A percentile compares a stretch with the other conserved stretches of the same genome.
Evolutionary conservation across 1,140 invertebrate genomes (phyloP).

Genomic region (Chelonus insularis): DNA sequence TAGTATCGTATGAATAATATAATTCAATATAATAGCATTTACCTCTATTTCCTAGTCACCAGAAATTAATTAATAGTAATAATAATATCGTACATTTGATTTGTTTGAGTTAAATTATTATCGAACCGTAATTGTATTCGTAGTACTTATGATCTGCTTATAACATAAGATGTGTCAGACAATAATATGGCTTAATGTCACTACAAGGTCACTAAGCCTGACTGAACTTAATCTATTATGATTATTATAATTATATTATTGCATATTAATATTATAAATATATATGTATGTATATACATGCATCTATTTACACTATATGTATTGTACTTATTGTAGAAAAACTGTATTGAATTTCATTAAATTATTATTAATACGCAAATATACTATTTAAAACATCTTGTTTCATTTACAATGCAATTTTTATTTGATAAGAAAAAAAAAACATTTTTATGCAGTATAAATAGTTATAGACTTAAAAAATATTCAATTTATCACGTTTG

Average conservation of each 20-base stretch:
- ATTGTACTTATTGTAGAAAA: constrained; percentile 25
- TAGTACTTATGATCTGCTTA: constrained; percentile 11
- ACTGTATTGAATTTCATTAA: constrained; percentile 28
- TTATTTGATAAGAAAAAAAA: no score
- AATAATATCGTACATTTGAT: no score
- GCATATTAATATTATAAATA: constrained; percentile 17
- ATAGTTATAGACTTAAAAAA: no score
- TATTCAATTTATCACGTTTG: no score
- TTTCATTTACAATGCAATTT: no score
- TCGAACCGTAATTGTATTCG: neutral
- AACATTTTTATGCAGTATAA: no score
- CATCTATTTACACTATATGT: no score
- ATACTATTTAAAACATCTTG: no score
- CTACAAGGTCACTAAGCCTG: constrained; percentile 28
- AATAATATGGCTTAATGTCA: constrained; percentile 32
- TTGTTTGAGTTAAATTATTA: neutral
- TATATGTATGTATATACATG: constrained; percentile 7
- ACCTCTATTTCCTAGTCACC: no score
- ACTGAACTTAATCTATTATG: constrained; percentile 24
- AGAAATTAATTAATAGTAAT: no score
- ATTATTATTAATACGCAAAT: constrained; percentile 26
- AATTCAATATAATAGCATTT: neutral
- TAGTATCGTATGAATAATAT: neutral
- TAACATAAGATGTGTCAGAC: constrained; percentile 29
- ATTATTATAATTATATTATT: constrained; percentile 20